Base-by-base conservation (phyloP, 2,113 vertebrate genomes). In the Opisthocomus hoazin region DNA sequence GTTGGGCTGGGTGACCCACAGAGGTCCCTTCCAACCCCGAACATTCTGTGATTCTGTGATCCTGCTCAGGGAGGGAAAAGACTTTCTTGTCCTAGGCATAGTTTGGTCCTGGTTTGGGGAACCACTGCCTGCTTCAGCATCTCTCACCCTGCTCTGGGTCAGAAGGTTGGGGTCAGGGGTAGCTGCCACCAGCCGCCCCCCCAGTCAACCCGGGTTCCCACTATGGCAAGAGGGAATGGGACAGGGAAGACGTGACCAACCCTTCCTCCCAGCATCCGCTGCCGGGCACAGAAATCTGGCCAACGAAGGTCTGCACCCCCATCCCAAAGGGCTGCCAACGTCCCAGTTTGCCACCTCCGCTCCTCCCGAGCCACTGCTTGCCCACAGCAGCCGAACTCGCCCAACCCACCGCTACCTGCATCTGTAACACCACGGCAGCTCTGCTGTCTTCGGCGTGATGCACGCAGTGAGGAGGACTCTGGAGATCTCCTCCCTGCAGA, bases 361-460 rank as follows among this genome's bases (percentile, higher is more conserved):
- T 66, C 32, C 53, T 75, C 53, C 45, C 18, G 16, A 65, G 58
- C 36, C 26, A 32, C 22, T 32, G 2, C 64, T 21, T n/a, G 45
- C 27, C 74, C 4, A 1, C 46, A 45, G 64, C 29, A 64, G 9
- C 50, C 50, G n/a, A n/a, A 9, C 32, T 18, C 16, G 41, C 60
- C 27, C 87, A 58, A 20, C 23, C 45, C 6, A 8, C n/a, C 32
- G 36, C 50, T 41, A 6, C 4, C 27, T 19, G 32, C 53, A 63
- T 27, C 24, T 36, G 5, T 24, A 43, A 53, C 0, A 4, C 41
- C n/a, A 29, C 0, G 0, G 71, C 71, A 85, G 82, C 39, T 3
- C 66, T 4, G 36, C 81, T 89, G 81, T 81, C 69, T 85, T 71
- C 51, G 63, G 17, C 5, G 39, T 23, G 43, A 60, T 56, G 48